phyloP scores from a whole-genome alignment of 2,797 vertebrate species.

The Acomys russatus region DNA sequence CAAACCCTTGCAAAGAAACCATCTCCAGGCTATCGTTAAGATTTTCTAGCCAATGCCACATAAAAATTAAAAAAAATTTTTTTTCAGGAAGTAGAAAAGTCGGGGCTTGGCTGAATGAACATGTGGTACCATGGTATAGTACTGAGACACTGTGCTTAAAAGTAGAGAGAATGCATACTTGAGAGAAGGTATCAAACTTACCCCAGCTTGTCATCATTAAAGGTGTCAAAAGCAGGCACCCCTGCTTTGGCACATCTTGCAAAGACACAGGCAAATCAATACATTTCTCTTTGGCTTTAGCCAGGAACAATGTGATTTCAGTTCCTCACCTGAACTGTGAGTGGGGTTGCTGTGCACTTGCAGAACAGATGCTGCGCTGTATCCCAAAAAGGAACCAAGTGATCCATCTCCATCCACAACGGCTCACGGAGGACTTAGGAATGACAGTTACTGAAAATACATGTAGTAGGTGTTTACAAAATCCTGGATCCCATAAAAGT shows the following conservation, averaged over 20 bases:
- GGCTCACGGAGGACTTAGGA: constrained; percentile 63
- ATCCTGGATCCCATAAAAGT: constrained; percentile 47
- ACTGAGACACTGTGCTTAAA: constrained; percentile 43
- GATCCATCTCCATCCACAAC: constrained; percentile 59
- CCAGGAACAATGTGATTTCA: constrained; percentile 61
- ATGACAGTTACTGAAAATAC: constrained; percentile 75
- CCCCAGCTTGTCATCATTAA: constrained; percentile 10
- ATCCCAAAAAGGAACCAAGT: constrained; percentile 49
- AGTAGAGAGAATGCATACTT: neutral
- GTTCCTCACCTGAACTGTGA: constrained; percentile 60
- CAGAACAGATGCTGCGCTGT: constrained; percentile 47
- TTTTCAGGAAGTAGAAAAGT: constrained; percentile 30
- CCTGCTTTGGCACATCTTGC: neutral
- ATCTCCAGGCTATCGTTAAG: neutral
- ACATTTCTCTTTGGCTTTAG: constrained; percentile 70
- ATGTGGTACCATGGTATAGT: neutral
- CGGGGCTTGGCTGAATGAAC: constrained; percentile 36
- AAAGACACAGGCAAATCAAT: constrained; percentile 71
- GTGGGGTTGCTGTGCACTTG: neutral
- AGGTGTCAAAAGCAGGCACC: constrained; percentile 59
- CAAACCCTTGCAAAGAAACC: constrained; percentile 58
- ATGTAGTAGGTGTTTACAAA: constrained; percentile 9
- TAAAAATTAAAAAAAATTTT: constrained; percentile 52
- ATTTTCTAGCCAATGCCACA: constrained; percentile 26
- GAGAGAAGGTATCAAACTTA: constrained; percentile 59